Conservation (phyloP, 2,888 invertebrate genomes). For the Cyrtodaria siliqua region DNA sequence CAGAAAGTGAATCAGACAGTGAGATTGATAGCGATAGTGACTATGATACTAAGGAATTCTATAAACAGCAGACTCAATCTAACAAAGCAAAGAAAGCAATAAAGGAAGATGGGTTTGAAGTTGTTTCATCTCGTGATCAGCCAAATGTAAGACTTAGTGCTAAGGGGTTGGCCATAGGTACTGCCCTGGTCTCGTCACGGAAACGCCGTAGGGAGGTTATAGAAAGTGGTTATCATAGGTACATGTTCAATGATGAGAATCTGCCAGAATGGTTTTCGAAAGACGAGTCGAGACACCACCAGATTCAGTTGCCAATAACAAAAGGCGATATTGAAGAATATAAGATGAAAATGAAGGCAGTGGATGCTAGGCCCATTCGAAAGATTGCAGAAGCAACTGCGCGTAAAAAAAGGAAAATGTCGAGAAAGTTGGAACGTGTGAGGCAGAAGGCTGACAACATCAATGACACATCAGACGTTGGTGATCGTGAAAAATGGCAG, state of each 20-base stretch:
- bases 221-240: constrained; percentile 97
- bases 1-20: constrained; percentile 34
- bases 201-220: constrained; percentile 96
- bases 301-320: constrained; percentile 93
- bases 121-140: constrained; percentile 88
- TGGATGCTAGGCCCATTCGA: constrained; percentile 98
- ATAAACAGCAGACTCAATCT: constrained; percentile 51
- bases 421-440: constrained; percentile 95
- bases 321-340: constrained; percentile 94
- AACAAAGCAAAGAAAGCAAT: constrained; percentile 36
- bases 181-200: constrained; percentile 95
- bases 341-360: constrained; percentile 90
- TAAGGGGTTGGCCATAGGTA: constrained; percentile 96
- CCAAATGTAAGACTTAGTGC: constrained; percentile 86
- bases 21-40: constrained; percentile 70
- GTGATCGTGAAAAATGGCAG: constrained; percentile 96
- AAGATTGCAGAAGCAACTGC: constrained; percentile 99
- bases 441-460: constrained; percentile 98
- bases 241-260: constrained; percentile 95
- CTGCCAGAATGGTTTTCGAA: constrained; percentile 98
- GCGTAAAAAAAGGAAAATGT: constrained; percentile 96
- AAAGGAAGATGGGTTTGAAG: constrained; percentile 89
- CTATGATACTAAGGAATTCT: constrained; percentile 67
- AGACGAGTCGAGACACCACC: constrained; percentile 97
- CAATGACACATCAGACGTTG: constrained; percentile 95